phyloP scores from a whole-genome alignment of 2,113 vertebrate species.

The Phainopepla nitens region DNA sequence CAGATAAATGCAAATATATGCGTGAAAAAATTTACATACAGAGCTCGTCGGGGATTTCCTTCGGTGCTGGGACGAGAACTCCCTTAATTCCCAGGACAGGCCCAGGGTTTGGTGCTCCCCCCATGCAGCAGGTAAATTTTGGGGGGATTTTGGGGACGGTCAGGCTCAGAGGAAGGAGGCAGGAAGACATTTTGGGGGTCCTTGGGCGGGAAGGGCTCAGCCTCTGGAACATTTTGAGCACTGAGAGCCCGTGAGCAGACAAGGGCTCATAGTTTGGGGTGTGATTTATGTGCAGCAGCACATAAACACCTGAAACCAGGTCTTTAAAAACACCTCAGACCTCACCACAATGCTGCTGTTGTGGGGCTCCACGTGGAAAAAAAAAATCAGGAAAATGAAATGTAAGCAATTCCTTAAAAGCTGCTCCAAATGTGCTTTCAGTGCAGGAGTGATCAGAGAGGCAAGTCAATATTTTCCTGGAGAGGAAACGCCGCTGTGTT shows the following conservation, averaged over 20 bases:
- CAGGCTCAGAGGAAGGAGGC: background rate
- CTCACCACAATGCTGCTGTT: background rate
- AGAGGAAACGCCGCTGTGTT: background rate
- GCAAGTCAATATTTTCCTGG: conserved; percentile 27
- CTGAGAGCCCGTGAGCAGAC: background rate
- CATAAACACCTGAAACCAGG: background rate
- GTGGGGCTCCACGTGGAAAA: background rate
- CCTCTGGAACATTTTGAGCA: background rate
- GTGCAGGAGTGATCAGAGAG: background rate
- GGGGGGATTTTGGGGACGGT: background rate
- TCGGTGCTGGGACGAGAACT: accelerated
- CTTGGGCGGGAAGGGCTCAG: background rate
- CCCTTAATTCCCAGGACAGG: background rate
- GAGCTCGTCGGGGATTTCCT: background rate
- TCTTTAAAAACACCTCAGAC: background rate
- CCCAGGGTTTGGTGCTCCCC: background rate
- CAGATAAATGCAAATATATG: background rate
- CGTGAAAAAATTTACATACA: background rate
- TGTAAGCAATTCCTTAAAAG: background rate
- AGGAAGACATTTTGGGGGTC: background rate
- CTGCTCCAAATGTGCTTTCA: background rate
- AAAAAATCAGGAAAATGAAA: background rate
- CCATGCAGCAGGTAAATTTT: accelerated
- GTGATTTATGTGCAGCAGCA: background rate
- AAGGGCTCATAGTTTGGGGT: background rate